Conservation (phyloP, 2,888 invertebrate genomes). For the Microchrysa polita region DNA sequence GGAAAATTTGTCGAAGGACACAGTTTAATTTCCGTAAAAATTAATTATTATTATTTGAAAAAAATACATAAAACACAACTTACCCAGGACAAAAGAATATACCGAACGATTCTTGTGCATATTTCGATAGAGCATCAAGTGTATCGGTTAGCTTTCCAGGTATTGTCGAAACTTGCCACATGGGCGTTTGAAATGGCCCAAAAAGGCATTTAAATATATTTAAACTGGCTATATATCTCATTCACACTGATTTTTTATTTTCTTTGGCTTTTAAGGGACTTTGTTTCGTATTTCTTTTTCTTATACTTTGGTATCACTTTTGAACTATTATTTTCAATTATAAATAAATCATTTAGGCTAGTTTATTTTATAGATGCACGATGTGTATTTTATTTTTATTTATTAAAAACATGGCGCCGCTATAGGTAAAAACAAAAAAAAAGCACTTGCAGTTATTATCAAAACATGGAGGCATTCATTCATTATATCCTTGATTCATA, state of each 20-base stretch:
- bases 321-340: not conserved
- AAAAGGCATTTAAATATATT: conserved; percentile 41
- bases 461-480: not conserved
- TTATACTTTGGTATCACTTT: conserved; percentile 11
- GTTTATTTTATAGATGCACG: not conserved
- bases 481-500: too few species aligned
- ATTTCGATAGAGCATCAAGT: conserved; percentile 62
- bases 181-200: conserved; percentile 52
- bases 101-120: conserved; percentile 65
- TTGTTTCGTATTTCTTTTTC: too few species aligned
- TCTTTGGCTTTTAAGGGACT: too few species aligned
- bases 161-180: conserved; percentile 64
- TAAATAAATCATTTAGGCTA: not conserved
- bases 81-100: conserved; percentile 64
- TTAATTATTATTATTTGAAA: too few species aligned
- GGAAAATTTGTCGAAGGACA: too few species aligned
- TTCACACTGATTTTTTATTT: conserved; percentile 32
- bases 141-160: conserved; percentile 64
- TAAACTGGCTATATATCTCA: conserved; percentile 40
- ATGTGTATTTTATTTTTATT: too few species aligned
- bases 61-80: conserved; percentile 54
- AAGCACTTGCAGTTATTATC: too few species aligned
- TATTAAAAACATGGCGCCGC: too few species aligned
- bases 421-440: not conserved
- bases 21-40: too few species aligned